A percentile compares a stretch with the other conserved stretches of the same genome.
These are phyloP conservation scores for Lepidocyrtoides sp. DNA, from an alignment of 2,888 invertebrate genomes.

Conservation along the genomic window DNA sequence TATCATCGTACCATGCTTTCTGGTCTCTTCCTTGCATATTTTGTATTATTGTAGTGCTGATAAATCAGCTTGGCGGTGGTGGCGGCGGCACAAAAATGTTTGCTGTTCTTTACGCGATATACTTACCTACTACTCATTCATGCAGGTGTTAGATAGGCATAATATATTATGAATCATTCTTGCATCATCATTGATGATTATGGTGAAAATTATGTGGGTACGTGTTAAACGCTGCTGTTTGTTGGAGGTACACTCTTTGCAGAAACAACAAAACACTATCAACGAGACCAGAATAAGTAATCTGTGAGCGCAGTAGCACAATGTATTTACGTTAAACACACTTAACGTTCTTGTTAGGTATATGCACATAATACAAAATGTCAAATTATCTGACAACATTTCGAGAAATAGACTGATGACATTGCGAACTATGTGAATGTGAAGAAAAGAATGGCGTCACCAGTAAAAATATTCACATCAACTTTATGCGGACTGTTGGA, in stretches of 20 bases:
- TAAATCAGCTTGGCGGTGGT: not conserved
- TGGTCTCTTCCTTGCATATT: conserved; percentile 16
- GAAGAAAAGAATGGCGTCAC: not conserved
- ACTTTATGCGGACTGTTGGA: not conserved
- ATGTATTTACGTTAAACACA: too few species aligned
- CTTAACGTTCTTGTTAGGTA: not conserved
- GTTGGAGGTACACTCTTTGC: conserved; percentile 5
- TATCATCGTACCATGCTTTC: conserved; percentile 24
- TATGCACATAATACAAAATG: too few species aligned
- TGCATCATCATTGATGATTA: conserved; percentile 71
- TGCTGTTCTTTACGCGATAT: not conserved
- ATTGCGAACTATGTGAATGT: too few species aligned
- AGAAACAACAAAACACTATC: not conserved
- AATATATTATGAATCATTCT: conserved; percentile 66
- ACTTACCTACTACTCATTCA: conserved; percentile 24
- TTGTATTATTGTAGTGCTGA: conserved; percentile 22
- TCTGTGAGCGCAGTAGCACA: not conserved
- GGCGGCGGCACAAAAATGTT: not conserved
- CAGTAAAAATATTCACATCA: not conserved
- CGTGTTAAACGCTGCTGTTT: conserved; percentile 61
- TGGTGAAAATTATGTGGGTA: conserved; percentile 65
- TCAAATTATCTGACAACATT: too few species aligned
- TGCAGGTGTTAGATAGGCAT: conserved; percentile 11
- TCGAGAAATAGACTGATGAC: too few species aligned
- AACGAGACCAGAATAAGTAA: conserved; percentile 20